Evolutionary conservation across 2,888 invertebrate species (phyloP), one percentile per base, ranked within the genome.

Genomic region (Parelbella ahira): DNA sequence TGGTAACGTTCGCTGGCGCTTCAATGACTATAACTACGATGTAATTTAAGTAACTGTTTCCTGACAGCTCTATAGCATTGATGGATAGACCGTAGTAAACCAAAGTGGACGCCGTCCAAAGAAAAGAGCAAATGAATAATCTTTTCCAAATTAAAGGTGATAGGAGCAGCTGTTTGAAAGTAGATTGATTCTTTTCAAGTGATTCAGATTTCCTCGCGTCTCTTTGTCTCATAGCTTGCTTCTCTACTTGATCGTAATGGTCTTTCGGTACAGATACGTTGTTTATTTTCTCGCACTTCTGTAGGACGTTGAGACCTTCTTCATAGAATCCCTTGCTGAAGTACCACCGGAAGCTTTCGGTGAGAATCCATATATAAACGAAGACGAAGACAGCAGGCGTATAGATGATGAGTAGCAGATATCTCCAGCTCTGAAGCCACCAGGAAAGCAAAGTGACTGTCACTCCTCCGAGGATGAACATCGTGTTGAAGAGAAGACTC

Each of bases 1-100:
- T 92, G 58, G 91, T 66, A 4, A 93, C 73, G 63, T 93, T 93
- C 0, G 92, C 93, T 0, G 94, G 94, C n/a, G 94, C 91, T 65
- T 94, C 94, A 11, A 93, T 90, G 0, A 73, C 86, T 66, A 75
- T 88, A 68, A 71, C 88, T 58, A 63, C 91, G 3, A 94, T 92
- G 53, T 95, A 95, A 63, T 94, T 95, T 27, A 93, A 60, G 59
- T 94, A 94, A 56, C 92, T 92, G 56, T 94, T 91, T 1, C 94
- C 94, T 8, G 91, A 91, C 11, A 95, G 69, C 2, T 92, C 89
- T 29, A 94, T 93, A 0, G 95, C 92, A 63, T 94, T 94, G 24
- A 95, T 88, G 0, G 93, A 93, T 15, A 95, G 74, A 0, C 95
- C 95, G 51, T 94, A 95, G 68, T 94, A 95, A 3, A 94, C 92